Conservation (phyloP, 2,113 vertebrate species). For the Centrocercus urophasianus region DNA sequence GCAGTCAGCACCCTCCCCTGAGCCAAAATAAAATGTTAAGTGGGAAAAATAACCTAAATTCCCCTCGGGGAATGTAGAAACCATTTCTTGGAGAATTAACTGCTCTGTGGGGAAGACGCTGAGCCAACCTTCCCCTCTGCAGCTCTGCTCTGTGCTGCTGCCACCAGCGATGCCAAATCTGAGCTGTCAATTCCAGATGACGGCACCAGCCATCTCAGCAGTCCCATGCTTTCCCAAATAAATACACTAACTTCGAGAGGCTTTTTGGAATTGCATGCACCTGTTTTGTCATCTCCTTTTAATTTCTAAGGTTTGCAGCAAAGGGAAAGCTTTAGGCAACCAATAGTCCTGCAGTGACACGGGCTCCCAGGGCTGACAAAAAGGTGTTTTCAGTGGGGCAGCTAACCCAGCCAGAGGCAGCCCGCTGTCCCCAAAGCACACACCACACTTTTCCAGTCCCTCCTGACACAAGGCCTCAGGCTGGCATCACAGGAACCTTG, state of each 20-base stretch:
- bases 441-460: neutral
- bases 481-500: neutral
- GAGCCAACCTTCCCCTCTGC: neutral
- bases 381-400: neutral
- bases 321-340: neutral
- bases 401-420: neutral
- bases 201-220: neutral
- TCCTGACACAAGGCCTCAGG: neutral
- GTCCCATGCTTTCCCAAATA: neutral
- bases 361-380: neutral
- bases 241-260: neutral
- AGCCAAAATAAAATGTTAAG: neutral
- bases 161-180: neutral
- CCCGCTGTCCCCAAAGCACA: neutral
- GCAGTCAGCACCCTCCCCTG: neutral
- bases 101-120: neutral
- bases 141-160: neutral
- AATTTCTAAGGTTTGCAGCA: neutral
- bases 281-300: neutral
- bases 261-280: neutral
- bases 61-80: neutral
- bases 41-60: neutral
- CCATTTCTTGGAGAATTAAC: neutral
- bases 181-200: neutral
- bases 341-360: neutral